Evolutionary conservation across 1,140 invertebrate genomes (phyloP), one percentile per base, ranked within the genome.

Genomic region (Telenomus remus): DNA sequence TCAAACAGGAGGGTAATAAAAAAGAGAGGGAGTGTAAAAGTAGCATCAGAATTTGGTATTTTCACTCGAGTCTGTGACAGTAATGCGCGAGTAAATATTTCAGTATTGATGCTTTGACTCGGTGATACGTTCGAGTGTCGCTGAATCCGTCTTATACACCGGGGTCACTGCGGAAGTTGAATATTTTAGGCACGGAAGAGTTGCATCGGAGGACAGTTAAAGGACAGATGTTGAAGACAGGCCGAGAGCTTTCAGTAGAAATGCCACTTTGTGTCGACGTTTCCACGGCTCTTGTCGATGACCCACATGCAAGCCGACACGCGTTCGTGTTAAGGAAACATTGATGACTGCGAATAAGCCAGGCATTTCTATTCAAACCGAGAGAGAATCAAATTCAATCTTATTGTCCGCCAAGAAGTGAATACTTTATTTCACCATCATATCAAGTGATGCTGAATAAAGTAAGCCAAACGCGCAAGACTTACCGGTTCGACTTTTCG

Each of bases 141-240:
- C 47, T 71, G 66, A 78, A 74, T 74, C 66, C 60, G 57, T 56
- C 71, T 71, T 75, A 68, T 74, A 71, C 54, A 6, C 19, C 19
- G 61, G 64, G 76, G 76, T 78, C 76, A 78, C 76, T 78, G 76
- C 76, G 63, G 76, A 74, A 78, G 71, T 64, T 78, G 71, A 78
- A 78, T 78, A 78, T 78, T 78, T 78, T 72, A 78, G 66, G 63
- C 19, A 61, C 56, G 57, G 46, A 78, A 78, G 76, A 70, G 71
- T 78, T 74, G 66, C 51, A 71, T 47, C 10, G 60, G 44, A 78
- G 69, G 53, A 78, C 59, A 74, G 66, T 61, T 66, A 59, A 27
- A 71, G 66, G 76, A 74, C 76, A 71, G 76, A 78, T 78, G 76
- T 78, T 78, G 56, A 61, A 53, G 49, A 63, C 48, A 68, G n/a